A percentile compares a stretch with the other conserved stretches of the same genome.
These are phyloP conservation scores for Cheirogaleus medius DNA, from an alignment of 2,113 vertebrate species.

Conservation along the genomic window DNA sequence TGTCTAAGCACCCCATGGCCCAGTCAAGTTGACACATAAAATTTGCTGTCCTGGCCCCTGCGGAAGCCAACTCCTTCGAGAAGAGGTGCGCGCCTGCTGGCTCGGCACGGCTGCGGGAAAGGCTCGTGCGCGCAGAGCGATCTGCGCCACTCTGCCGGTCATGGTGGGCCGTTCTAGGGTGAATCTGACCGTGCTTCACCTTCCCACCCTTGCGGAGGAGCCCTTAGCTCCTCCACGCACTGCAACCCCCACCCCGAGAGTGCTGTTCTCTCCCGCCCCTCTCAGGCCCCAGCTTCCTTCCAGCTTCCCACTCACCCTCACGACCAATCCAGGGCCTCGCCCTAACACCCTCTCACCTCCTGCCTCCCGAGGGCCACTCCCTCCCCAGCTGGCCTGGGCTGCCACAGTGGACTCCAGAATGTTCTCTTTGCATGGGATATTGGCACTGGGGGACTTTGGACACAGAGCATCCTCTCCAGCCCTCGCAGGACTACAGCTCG, in stretches of 20 bases:
- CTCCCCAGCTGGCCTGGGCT: fast-evolving
- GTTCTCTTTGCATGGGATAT: fast-evolving
- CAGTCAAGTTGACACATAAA: background rate
- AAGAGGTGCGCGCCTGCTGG: fast-evolving
- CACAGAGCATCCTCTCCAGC: too few relatives aligned
- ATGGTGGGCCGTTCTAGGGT: fast-evolving
- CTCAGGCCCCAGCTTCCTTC: background rate
- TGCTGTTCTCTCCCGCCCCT: background rate
- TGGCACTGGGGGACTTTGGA: background rate
- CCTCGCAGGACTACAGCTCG: background rate
- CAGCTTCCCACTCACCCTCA: background rate
- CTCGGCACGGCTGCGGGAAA: fast-evolving
- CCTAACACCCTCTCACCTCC: background rate
- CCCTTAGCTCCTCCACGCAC: background rate
- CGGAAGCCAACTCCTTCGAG: background rate
- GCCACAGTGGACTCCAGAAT: background rate
- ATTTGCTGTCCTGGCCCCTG: background rate
- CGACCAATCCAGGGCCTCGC: background rate
- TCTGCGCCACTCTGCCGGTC: background rate
- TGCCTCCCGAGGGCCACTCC: background rate
- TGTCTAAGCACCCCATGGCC: background rate
- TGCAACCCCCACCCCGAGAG: background rate
- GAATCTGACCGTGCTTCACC: fast-evolving
- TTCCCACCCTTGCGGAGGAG: background rate
- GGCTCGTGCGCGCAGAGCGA: fast-evolving